Evolutionary conservation across 37 sponge, comb jelly and placozoan genomes (phyloP).

Genomic region (Ianthella basta): DNA sequence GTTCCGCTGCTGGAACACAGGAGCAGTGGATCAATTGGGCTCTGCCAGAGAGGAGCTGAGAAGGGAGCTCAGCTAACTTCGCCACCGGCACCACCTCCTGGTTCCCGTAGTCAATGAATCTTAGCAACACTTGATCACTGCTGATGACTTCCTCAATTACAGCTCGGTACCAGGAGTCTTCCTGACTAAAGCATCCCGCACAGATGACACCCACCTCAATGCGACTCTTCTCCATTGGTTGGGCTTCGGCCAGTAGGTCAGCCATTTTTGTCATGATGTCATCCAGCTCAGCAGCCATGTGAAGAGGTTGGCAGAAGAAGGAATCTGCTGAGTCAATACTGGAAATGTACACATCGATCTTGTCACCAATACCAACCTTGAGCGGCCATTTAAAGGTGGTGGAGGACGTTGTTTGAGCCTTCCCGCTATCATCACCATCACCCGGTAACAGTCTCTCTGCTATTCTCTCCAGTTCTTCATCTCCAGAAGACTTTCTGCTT

Average conservation of each 20-base stretch:
- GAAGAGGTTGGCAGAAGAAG: constrained; percentile 82
- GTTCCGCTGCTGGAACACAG: constrained; percentile 32
- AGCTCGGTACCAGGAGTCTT: constrained; percentile 81
- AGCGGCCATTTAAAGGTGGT: constrained; percentile 16
- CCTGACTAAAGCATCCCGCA: constrained; percentile 57
- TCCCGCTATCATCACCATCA: not conserved
- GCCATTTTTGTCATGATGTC: constrained; percentile 54
- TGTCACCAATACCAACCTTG: constrained; percentile 10
- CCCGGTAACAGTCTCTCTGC: too few species aligned
- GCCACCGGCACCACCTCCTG: constrained; percentile 31
- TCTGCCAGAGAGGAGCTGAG: constrained; percentile 43
- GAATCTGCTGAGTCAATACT: constrained; percentile 54
- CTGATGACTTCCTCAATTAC: constrained; percentile 36
- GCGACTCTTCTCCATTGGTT: not conserved
- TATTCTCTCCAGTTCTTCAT: not conserved
- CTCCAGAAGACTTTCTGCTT: not conserved
- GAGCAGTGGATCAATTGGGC: constrained; percentile 80
- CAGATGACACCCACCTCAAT: constrained; percentile 40
- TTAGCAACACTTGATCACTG: constrained; percentile 23
- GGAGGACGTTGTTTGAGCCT: not conserved
- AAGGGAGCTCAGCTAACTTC: constrained; percentile 39
- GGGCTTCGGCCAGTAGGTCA: not conserved
- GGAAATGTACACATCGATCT: constrained; percentile 57
- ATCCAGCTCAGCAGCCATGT: constrained; percentile 63
- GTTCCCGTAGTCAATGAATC: constrained; percentile 87